Percentiles rank a stretch among this genome's conserved stretches.
Conservation (phyloP, 2,888 invertebrate species). For the Drosophila setosimentum region DNA sequence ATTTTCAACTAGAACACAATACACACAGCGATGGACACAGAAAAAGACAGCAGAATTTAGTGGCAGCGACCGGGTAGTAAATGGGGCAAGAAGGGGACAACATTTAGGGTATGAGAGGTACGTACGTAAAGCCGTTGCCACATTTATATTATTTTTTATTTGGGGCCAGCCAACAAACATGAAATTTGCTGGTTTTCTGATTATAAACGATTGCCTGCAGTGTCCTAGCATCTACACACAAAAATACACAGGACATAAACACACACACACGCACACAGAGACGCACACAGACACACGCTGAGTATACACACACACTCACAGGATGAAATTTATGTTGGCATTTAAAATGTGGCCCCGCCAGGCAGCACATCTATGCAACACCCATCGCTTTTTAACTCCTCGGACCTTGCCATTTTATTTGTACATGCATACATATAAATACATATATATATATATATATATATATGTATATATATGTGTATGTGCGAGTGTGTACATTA, state of each 20-base stretch:
- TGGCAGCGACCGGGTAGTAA: background rate
- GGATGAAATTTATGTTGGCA: slow-evolving; percentile 64
- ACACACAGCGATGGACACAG: slow-evolving; percentile 15
- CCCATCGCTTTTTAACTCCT: slow-evolving; percentile 44
- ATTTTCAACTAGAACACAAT: slow-evolving; percentile 67
- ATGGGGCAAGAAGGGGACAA: background rate
- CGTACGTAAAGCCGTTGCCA: slow-evolving; percentile 42
- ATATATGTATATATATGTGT: slow-evolving; percentile 9
- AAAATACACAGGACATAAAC: background rate
- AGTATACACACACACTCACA: slow-evolving; percentile 14
- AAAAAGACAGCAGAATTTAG: background rate
- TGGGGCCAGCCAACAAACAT: slow-evolving; percentile 62
- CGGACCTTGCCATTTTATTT: slow-evolving; percentile 48
- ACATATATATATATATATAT: slow-evolving; percentile 2
- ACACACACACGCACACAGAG: slow-evolving; percentile 9
- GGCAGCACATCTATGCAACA: slow-evolving; percentile 45
- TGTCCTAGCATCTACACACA: slow-evolving; percentile 35
- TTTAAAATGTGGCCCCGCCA: slow-evolving; percentile 65
- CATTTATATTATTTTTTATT: slow-evolving; percentile 33
- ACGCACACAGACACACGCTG: slow-evolving; percentile 11
- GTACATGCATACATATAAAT: slow-evolving; percentile 19
- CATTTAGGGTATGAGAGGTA: slow-evolving; percentile 1
- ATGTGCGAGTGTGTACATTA: slow-evolving; percentile 31
- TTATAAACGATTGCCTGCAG: slow-evolving; percentile 79
- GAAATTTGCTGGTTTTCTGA: slow-evolving; percentile 79